Evolutionary conservation across 2,797 vertebrate genomes (phyloP).

Genomic region (Cichlasoma orientale): DNA sequence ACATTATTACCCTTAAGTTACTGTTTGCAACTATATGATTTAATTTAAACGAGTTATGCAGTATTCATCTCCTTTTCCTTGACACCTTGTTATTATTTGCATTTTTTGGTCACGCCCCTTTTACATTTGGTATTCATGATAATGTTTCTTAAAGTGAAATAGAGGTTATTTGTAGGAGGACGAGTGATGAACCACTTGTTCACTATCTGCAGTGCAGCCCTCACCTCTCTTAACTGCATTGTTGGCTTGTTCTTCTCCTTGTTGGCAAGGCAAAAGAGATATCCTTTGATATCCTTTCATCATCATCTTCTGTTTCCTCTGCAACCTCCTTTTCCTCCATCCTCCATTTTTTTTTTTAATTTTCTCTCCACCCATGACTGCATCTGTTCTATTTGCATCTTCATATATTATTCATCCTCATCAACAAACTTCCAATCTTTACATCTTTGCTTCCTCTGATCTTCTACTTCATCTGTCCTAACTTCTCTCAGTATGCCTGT

Average conservation of each 20-base stretch:
- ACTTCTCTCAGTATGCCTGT: conserved; percentile 6
- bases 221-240: conserved; percentile 51
- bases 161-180: conserved; percentile 19
- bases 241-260: conserved; percentile 51
- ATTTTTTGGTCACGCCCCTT: background rate
- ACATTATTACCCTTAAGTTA: background rate
- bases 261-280: conserved; percentile 47
- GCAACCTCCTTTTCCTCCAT: conserved; percentile 13
- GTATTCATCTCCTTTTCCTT: background rate
- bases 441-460: background rate
- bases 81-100: background rate
- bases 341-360: background rate
- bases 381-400: background rate
- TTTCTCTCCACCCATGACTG: background rate
- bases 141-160: conserved; percentile 7
- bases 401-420: conserved; percentile 13
- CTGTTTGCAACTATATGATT: background rate
- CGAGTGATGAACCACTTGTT: conserved; percentile 41
- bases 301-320: conserved; percentile 34
- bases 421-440: background rate
- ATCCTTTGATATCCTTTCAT: conserved; percentile 49
- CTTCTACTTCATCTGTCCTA: background rate
- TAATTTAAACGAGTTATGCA: background rate
- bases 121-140: background rate
- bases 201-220: conserved; percentile 71